Conservation (phyloP, 2,113 vertebrate genomes). For the Epinephelus moara region DNA sequence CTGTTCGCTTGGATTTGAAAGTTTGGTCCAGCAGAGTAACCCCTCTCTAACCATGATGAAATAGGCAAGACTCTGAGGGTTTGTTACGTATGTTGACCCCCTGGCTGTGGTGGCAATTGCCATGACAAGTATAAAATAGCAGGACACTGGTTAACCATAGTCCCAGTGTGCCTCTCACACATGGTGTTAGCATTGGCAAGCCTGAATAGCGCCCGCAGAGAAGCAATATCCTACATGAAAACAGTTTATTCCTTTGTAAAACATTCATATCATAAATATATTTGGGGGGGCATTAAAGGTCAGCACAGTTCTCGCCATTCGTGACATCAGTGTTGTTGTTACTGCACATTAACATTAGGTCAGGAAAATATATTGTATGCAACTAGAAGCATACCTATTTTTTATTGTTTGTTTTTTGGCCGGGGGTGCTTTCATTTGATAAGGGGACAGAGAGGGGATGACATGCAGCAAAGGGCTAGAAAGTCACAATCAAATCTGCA, state of each 20-base stretch:
- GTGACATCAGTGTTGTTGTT: background rate
- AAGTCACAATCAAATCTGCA: too few relatives aligned
- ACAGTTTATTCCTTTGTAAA: background rate
- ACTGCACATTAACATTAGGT: background rate
- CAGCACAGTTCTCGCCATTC: background rate
- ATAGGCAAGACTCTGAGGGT: background rate
- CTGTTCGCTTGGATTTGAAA: too few relatives aligned
- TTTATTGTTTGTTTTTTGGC: too few relatives aligned
- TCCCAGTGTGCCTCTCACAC: background rate
- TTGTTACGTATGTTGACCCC: background rate
- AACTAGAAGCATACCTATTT: background rate
- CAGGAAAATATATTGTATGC: background rate
- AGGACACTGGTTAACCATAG: background rate
- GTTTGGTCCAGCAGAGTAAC: too few relatives aligned
- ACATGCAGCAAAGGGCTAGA: too few relatives aligned
- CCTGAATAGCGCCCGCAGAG: background rate
- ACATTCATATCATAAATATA: background rate
- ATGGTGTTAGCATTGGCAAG: background rate
- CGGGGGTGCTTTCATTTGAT: too few relatives aligned
- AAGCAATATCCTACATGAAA: too few relatives aligned
- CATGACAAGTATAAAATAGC: background rate
- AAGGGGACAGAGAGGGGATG: too few relatives aligned
- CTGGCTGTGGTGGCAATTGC: background rate
- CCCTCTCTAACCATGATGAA: background rate
- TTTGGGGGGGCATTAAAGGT: background rate